These are phyloP conservation scores for Nycteola revayana DNA, from an alignment of 2,888 invertebrate genomes.

Conservation along the genomic window DNA sequence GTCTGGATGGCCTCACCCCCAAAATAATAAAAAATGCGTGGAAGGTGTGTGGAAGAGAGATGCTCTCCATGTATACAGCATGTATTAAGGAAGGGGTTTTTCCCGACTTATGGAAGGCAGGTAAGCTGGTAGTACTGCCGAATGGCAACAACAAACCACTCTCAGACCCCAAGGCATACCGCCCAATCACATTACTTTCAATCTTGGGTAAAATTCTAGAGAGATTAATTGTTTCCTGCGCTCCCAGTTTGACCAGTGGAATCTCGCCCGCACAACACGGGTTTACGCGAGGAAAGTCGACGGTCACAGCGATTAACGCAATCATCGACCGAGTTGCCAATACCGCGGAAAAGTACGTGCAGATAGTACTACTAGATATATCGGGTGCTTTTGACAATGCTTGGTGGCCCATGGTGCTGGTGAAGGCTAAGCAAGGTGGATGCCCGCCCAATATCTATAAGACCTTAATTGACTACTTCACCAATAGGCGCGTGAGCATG, in stretches of 20 bases:
- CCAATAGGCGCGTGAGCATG: conserved; percentile 10
- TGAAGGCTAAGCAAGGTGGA: conserved; percentile 15
- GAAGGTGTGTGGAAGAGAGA: not conserved
- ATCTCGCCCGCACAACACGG: conserved; percentile 32
- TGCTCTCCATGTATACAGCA: not conserved
- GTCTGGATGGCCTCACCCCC: not conserved
- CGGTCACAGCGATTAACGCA: conserved; percentile 24
- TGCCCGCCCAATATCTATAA: conserved; percentile 25
- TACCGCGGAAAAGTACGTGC: conserved; percentile 18
- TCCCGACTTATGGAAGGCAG: conserved; percentile 28
- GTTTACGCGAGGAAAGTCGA: conserved; percentile 28
- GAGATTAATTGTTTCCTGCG: conserved; percentile 20
- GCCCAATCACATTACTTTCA: too few relatives aligned
- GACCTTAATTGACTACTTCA: conserved; percentile 29
- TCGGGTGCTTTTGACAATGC: conserved; percentile 38
- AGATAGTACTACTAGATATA: conserved; percentile 31
- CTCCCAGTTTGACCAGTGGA: conserved; percentile 3
- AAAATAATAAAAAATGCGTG: not conserved
- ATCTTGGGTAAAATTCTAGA: too few relatives aligned
- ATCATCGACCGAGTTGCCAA: conserved; percentile 2
- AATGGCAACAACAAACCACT: too few relatives aligned
- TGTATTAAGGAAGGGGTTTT: conserved; percentile 20
- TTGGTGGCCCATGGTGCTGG: conserved; percentile 42
- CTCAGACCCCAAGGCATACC: too few relatives aligned
- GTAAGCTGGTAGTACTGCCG: conserved; percentile 21